phyloP scores from a whole-genome alignment of 2,888 invertebrate genomes.

The Melanostoma scalare region DNA sequence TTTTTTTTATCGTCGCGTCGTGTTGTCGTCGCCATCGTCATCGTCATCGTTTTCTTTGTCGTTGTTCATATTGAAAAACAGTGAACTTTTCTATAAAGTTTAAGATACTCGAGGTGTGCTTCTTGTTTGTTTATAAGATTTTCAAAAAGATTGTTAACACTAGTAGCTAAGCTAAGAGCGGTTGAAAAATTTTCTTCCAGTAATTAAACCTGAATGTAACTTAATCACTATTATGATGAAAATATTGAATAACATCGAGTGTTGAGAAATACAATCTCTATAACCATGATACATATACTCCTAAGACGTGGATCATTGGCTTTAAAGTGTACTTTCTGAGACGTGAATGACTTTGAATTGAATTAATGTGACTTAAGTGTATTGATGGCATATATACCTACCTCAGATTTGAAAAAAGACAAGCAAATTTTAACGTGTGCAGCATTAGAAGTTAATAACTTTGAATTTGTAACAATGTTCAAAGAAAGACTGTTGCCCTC shows the following conservation, averaged over 20 bases:
- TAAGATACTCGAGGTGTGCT: slow-evolving; percentile 30
- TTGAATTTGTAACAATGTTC: no score
- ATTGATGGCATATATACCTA: no score
- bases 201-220: slow-evolving; percentile 30
- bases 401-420: no score
- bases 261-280: slow-evolving; percentile 4
- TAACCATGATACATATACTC: not conserved
- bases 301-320: slow-evolving; percentile 39
- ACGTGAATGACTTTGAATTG: not conserved
- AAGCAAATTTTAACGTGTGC: no score
- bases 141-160: not conserved
- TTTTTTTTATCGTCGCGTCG: not conserved
- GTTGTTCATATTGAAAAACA: not conserved
- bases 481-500: no score
- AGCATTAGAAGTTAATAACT: no score
- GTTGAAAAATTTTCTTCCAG: not conserved
- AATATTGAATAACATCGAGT: slow-evolving; percentile 34
- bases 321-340: not conserved
- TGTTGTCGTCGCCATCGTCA: not conserved
- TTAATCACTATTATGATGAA: slow-evolving; percentile 3
- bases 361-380: no score
- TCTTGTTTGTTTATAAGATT: slow-evolving; percentile 19
- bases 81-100: slow-evolving; percentile 27
- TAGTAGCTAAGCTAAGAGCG: not conserved
- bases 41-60: not conserved